Evolutionary conservation across 1,140 invertebrate genomes (phyloP), one percentile per base, ranked within the genome.

Genomic region (Dendroctonus ponderosae): DNA sequence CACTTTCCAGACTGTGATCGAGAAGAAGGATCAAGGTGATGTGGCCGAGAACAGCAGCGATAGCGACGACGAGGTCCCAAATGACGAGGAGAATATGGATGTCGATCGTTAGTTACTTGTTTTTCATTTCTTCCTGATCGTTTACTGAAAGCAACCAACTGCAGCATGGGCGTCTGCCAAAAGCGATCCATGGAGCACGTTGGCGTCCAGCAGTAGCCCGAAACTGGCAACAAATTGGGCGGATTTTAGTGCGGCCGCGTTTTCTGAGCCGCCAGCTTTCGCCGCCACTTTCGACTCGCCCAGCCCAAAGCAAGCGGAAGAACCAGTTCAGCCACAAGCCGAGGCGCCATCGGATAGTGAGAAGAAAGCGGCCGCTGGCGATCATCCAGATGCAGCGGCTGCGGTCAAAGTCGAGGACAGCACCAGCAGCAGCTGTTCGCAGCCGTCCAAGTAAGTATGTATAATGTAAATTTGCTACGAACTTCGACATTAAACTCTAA

Each of bases 1-100:
- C 49, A 82, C 77, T 48, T 81, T 80, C 62, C 79, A 81, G 61
- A 82, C 78, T 2, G 80, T 82, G 37, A 80, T 80, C 40, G 79
- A 82, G 56, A 81, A 81, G 71, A 69, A 78, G 9, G 78, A 79
- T 69, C 78, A 77, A 73, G 70, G 72, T 11, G 69, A 73, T 14
- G 38, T 53, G 2, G 61, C 60, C 7, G 69, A 70, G 44, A 37
- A 44, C 11, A 50, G 26, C 15, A 59, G 43, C 51, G 71, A 66
- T 51, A 75, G 75, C 51, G 78, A 78, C 49, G 76, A 77, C 12
- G 76, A 76, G 37, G 61, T 54, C 5, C 69, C 72, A 26, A 68
- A 73, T 43, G 69, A 70, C 9, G 71, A 75, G 46, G 70, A 72
- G 6, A 69, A 62, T 11, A 77, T 76, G 72, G 74, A 77, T 48